Evolutionary conservation across 2,888 invertebrate genomes (phyloP), one percentile per base, ranked within the genome.

Genomic region (Psylliodes chrysocephalus): DNA sequence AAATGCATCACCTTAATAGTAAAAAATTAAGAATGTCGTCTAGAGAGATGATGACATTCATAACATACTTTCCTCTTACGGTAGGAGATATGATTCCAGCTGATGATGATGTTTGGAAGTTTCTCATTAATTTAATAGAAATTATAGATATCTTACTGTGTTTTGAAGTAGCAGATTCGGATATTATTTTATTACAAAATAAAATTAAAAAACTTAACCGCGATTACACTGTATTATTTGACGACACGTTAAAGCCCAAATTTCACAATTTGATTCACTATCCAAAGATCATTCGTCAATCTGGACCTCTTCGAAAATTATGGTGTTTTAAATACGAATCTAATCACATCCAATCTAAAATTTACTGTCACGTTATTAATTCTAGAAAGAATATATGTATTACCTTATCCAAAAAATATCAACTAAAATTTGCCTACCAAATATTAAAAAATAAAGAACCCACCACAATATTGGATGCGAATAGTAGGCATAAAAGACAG

Each of bases 321-420:
- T 52, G 52, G 30, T 30, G 30, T 19, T 52, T 52, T 17, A 52
- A 52, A 52, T 52, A 52, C 18, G 52, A 52, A 17, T 15, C 52
- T 6, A 33, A 52, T 10, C 52, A 52, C 15, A 6, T 30, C 5
- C 33, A 14, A 17, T 52, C 33, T 12, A 52, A 52, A 52, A 18
- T 25, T 5, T 44, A 57, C 8, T 25, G 38, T 18, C 28, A 52
- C 12, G 10, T 30, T 14, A 35, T 33, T 18, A 71, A 67, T 12
- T 73, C 73, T 1, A 54, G 75, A 5, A 74, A 73, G 69, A 74
- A 77, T 59, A 69, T 74, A 59, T 70, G 70, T 22, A 18, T 75
- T 7, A 71, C 71, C 1, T 66, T 76, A 56, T 56, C 71, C 2
- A 59, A 35, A 38, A 59, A 59, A 38, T 51, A 38, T 22, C 18